phyloP scores from a whole-genome alignment of 2,888 invertebrate genomes.

The Mythimna pallens region DNA sequence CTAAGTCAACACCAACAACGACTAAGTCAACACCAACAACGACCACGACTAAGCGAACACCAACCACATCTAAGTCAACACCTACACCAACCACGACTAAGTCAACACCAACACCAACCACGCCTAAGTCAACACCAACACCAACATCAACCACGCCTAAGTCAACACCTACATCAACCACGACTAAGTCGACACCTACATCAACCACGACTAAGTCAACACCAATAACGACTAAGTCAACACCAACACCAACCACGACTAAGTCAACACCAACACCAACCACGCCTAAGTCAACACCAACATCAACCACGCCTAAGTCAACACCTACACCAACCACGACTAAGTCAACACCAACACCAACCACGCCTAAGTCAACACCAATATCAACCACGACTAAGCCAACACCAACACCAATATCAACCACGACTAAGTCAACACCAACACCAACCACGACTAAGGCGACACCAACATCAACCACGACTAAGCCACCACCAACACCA shows the following conservation, averaged over 20 bases:
- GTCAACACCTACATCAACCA: background rate
- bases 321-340: background rate
- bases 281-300: background rate
- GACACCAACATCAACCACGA: background rate
- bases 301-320: background rate
- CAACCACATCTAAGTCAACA: background rate
- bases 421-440: background rate
- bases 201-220: background rate
- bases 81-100: background rate
- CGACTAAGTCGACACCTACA: background rate
- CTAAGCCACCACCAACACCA: background rate
- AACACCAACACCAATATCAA: conserved; percentile 8
- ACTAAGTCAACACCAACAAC: background rate
- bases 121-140: background rate
- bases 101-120: background rate
- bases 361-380: background rate
- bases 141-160: background rate
- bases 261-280: background rate
- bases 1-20: background rate
- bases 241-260: background rate
- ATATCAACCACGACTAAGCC: background rate
- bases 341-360: background rate
- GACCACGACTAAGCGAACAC: background rate
- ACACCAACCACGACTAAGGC: background rate
- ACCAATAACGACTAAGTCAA: background rate